Conservation (phyloP, 2,888 invertebrate genomes). For the Melipona bicolor region DNA sequence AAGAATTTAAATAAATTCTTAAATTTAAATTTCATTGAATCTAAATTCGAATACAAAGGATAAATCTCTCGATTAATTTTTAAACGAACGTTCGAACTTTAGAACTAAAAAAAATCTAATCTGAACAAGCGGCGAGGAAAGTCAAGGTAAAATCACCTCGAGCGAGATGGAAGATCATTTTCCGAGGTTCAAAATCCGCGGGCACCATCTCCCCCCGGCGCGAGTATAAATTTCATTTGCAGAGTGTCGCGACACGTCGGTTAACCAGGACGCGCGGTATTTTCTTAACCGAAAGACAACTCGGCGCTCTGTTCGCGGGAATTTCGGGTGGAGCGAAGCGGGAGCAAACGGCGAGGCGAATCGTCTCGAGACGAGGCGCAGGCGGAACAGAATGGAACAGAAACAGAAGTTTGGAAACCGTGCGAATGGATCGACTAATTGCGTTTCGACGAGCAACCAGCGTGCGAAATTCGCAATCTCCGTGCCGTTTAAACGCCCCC, state of each 20-base stretch:
- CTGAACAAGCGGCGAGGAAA: too few species aligned
- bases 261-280: not conserved
- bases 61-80: too few species aligned
- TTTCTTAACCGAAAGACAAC: not conserved
- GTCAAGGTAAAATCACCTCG: too few species aligned
- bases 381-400: not conserved
- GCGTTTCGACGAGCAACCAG: not conserved
- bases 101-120: too few species aligned
- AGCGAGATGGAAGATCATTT: too few species aligned
- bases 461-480: constrained; percentile 20
- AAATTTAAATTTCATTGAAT: too few species aligned
- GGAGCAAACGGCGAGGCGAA: not conserved
- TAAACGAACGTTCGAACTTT: too few species aligned
- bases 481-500: constrained; percentile 15
- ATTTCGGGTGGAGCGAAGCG: not conserved
- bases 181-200: too few species aligned
- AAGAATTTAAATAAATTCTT: too few species aligned
- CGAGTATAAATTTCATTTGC: not conserved
- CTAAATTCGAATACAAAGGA: too few species aligned
- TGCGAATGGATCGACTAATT: constrained; percentile 17
- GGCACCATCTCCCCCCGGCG: too few species aligned
- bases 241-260: not conserved
- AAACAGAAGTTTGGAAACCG: not conserved
- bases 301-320: not conserved
- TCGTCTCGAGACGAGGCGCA: too few species aligned